These are phyloP conservation scores for Calonectris borealis DNA, from an alignment of 2,113 vertebrate genomes.

Conservation along the genomic window DNA sequence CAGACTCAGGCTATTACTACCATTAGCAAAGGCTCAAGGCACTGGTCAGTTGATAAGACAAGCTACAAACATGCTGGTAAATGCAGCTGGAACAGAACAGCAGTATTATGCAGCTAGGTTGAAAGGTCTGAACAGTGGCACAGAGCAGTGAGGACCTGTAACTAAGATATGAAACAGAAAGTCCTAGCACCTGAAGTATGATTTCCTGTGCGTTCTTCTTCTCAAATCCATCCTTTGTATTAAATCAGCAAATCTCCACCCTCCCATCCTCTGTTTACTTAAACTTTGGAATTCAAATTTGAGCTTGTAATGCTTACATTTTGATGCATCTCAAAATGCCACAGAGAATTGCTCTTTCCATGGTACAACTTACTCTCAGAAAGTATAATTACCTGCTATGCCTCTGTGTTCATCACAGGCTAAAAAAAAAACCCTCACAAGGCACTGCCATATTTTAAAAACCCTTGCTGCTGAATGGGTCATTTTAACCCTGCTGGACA, in stretches of 20 bases:
- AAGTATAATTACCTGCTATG: not conserved
- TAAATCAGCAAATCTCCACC: not conserved
- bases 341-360: not conserved
- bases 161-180: not conserved
- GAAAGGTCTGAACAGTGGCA: not conserved
- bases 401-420: not conserved
- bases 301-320: not conserved
- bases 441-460: not conserved
- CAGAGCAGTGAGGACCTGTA: not conserved
- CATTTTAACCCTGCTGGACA: not conserved
- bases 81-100: not conserved
- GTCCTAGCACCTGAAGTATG: fast-evolving
- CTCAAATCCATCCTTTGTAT: not conserved
- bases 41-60: not conserved
- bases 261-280: not conserved
- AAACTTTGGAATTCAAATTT: not conserved
- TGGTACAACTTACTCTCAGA: not conserved
- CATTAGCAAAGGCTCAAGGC: not conserved
- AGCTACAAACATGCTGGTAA: not conserved
- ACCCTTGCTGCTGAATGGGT: not conserved
- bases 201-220: not conserved
- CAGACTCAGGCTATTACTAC: not conserved
- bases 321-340: not conserved
- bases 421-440: too few relatives aligned
- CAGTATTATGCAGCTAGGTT: not conserved